phyloP scores from a whole-genome alignment of 1,140 invertebrate species.

The Camponotus floridanus region DNA sequence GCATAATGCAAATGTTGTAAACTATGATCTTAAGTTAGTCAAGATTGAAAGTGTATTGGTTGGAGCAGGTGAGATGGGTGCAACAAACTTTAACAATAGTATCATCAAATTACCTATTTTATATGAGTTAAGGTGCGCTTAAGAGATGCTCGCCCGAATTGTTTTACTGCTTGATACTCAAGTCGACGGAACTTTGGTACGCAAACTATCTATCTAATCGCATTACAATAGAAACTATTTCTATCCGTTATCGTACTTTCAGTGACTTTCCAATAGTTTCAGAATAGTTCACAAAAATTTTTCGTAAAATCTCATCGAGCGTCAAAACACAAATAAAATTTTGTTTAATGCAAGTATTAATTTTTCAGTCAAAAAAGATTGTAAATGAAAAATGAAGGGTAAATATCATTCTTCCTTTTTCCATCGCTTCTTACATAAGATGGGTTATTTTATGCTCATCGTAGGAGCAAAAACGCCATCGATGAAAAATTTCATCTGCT shows the following conservation, averaged over 20 bases:
- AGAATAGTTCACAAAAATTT: neutral
- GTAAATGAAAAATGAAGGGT: neutral
- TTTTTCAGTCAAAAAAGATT: neutral
- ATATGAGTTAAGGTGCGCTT: constrained; percentile 12
- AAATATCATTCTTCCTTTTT: neutral
- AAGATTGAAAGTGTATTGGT: neutral
- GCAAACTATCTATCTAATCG: constrained; percentile 46
- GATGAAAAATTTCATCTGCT: constrained; percentile 70
- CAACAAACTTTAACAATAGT: constrained; percentile 17
- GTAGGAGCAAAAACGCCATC: constrained; percentile 23
- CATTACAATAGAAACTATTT: constrained; percentile 21
- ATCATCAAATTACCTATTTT: constrained; percentile 33
- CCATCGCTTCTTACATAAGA: neutral
- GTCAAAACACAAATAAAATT: neutral
- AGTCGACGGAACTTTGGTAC: constrained; percentile 2
- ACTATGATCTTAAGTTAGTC: neutral
- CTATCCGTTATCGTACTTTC: neutral
- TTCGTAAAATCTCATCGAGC: neutral
- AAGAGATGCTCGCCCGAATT: constrained; percentile 11
- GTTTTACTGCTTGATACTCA: constrained; percentile 44
- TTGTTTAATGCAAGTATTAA: neutral
- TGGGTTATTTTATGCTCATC: constrained; percentile 32
- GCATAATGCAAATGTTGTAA: neutral
- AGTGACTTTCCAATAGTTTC: neutral
- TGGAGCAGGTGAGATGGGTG: neutral